phyloP scores from a whole-genome alignment of 1,140 invertebrate genomes.

The Acyrthosiphon pisum region DNA sequence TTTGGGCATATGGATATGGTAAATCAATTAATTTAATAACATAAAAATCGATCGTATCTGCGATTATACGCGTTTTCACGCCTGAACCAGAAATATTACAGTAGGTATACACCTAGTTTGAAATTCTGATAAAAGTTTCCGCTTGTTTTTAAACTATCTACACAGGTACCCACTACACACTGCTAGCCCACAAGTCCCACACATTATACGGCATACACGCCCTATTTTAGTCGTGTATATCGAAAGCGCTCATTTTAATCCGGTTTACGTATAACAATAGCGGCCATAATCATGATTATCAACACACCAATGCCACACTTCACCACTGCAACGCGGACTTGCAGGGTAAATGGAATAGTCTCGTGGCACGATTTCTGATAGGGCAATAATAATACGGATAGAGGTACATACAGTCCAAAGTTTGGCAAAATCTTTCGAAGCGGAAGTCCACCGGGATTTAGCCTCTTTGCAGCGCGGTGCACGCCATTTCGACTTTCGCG shows the following conservation, averaged over 20 bases:
- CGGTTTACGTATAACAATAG: constrained; percentile 53
- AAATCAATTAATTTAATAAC: neutral
- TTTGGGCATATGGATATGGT: neutral
- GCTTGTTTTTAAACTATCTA: neutral
- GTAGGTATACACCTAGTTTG: neutral
- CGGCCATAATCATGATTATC: constrained; percentile 49
- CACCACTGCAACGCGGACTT: neutral
- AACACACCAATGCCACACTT: constrained; percentile 49
- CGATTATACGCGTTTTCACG: neutral
- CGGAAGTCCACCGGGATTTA: neutral
- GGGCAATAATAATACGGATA: neutral
- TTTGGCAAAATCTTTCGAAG: neutral
- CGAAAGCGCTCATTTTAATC: constrained; percentile 49
- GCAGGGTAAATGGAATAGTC: neutral
- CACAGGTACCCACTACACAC: neutral
- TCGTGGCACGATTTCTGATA: neutral
- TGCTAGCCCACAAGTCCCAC: constrained; percentile 38
- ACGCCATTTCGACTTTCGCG: neutral
- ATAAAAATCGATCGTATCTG: neutral
- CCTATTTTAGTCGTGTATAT: constrained; percentile 48
- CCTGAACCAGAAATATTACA: neutral
- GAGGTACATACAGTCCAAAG: neutral
- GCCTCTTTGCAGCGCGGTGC: neutral
- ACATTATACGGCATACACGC: constrained; percentile 31
- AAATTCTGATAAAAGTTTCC: neutral